Evolutionary conservation across 2,888 invertebrate genomes (phyloP).

Genomic region (Nemurella pictetii): DNA sequence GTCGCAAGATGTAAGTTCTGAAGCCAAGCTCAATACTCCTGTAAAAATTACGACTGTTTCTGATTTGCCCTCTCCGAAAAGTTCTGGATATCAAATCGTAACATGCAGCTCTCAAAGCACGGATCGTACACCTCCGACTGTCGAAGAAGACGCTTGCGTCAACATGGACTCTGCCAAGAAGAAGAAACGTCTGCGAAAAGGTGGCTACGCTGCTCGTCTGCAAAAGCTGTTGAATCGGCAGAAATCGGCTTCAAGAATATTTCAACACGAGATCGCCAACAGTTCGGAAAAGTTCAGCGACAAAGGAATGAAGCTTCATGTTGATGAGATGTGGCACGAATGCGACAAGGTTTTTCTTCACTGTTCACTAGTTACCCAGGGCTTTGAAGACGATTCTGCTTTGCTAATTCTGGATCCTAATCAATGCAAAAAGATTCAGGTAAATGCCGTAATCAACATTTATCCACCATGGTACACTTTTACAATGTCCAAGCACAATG

Average conservation of each 20-base stretch:
- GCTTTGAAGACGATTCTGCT: not conserved
- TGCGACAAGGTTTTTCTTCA: conserved; percentile 14
- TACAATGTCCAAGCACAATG: not conserved
- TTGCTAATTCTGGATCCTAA: conserved; percentile 6
- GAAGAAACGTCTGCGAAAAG: conserved; percentile 27
- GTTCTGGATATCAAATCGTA: not conserved
- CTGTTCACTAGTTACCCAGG: not conserved
- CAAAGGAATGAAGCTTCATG: conserved; percentile 1
- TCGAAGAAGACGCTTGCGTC: not conserved
- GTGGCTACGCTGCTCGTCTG: conserved; percentile 33
- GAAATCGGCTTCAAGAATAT: conserved; percentile 32
- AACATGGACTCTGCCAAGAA: conserved; percentile 35
- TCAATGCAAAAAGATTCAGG: not conserved
- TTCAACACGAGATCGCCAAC: conserved; percentile 34
- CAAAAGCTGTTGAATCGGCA: conserved; percentile 32
- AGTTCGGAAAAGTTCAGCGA: not conserved
- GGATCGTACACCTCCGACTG: not conserved
- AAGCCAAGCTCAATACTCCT: not conserved
- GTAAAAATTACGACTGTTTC: conserved; percentile 1
- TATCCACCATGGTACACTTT: conserved; percentile 31
- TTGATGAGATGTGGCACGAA: conserved; percentile 24
- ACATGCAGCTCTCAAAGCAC: not conserved
- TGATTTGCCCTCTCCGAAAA: not conserved
- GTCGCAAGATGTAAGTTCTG: not conserved
- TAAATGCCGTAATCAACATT: conserved; percentile 11